Percentiles rank a stretch among this genome's conserved stretches.
phyloP scores from a whole-genome alignment of 2,113 vertebrate species.

The Clarias batrachus region DNA sequence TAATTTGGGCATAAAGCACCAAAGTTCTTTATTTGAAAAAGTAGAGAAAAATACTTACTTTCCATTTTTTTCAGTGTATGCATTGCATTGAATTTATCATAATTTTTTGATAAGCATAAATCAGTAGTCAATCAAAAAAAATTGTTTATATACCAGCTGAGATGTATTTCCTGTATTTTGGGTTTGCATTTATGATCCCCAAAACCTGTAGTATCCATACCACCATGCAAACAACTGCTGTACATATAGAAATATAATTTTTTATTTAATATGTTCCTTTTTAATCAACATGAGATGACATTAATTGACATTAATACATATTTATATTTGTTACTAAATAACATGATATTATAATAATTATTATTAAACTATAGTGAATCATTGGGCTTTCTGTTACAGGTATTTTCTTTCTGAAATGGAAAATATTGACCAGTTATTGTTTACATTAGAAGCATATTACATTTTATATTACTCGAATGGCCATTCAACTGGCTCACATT shows the following conservation, averaged over 20 bases:
- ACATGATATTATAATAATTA: not conserved
- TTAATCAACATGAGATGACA: not conserved
- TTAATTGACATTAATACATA: not conserved
- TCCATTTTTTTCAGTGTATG: not conserved
- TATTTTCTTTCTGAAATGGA: not conserved
- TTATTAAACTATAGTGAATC: not conserved
- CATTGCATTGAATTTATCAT: not conserved
- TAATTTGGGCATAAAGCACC: not conserved
- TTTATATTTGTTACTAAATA: not conserved
- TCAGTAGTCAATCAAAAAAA: not conserved
- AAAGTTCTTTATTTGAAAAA: not conserved
- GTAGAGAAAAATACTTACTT: no score
- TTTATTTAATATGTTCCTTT: not conserved
- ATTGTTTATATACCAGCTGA: not conserved
- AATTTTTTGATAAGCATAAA: not conserved
- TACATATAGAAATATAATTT: not conserved
- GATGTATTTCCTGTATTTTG: not conserved
- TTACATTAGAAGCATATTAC: not conserved
- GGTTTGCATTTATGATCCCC: not conserved
- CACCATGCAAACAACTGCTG: not conserved
- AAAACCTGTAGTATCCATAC: not conserved
- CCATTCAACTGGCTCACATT: not conserved
- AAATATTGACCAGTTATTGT: not conserved
- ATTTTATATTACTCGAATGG: not conserved
- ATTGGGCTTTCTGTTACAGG: not conserved